Conservation (phyloP, 2,113 vertebrate species). For the Coracopsis vasa region DNA sequence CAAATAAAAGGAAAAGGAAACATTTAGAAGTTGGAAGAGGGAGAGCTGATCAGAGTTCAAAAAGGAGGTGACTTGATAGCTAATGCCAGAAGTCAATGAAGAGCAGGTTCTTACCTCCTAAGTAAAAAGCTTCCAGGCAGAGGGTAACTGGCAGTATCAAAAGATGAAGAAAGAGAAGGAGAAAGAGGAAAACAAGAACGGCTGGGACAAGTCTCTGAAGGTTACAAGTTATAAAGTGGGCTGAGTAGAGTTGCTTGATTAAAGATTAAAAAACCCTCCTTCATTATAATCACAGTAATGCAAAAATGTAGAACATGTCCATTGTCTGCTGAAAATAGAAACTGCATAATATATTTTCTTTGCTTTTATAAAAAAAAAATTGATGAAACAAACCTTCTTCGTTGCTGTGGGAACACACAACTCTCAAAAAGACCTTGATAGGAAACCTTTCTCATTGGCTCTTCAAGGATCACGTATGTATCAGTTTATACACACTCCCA, state of each 20-base stretch:
- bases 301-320: background rate
- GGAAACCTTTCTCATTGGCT: background rate
- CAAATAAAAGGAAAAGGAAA: background rate
- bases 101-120: background rate
- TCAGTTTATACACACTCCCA: background rate
- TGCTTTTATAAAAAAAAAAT: background rate
- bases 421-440: background rate
- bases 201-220: background rate
- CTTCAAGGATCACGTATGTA: background rate
- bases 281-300: background rate
- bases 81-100: background rate
- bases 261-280: background rate
- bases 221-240: background rate
- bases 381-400: background rate
- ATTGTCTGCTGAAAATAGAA: background rate
- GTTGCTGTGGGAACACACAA: background rate
- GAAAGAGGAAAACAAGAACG: background rate
- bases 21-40: background rate
- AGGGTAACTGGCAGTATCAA: background rate
- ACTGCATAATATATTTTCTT: background rate
- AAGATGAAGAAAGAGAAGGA: background rate
- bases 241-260: background rate
- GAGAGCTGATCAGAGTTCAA: background rate
- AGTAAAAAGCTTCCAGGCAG: background rate
- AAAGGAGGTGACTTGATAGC: background rate